Base-by-base conservation (phyloP, 2,113 vertebrate genomes). In the Tylochromis polylepis region DNA sequence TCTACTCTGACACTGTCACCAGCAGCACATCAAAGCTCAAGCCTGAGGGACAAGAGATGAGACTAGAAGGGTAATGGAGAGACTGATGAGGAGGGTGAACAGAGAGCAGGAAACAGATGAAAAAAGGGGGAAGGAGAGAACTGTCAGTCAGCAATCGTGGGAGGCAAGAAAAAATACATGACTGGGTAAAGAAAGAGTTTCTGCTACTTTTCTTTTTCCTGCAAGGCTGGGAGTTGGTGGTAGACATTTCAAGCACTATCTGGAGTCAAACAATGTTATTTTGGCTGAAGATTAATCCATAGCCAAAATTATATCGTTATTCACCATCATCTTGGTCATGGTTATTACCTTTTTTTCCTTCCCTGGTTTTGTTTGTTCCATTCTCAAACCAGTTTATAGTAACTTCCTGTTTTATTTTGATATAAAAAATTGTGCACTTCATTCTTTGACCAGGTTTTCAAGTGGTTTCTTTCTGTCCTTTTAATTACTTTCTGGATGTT, bases 21-120 rank as follows among this genome's bases (percentile, higher is more conserved):
- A 11, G 3, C 81, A 82, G n/a, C 16, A 43, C n/a, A 27, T 81
- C 80, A 89, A 80, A 84, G 82, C 41, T 38, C 11, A 34, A 46
- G 84, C 85, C 38, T 80, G 81, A 87, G 75, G 75, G 84, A 81
- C 59, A 79, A 72, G 65, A 82, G 83, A 65, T 16, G 27, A 91
- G 92, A 93, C 90, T 88, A 82, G 87, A 27, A 75, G 78, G 79
- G 81, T 93, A 87, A 91, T 91, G 84, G 87, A 88, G 75, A 79
- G 82, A 83, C 46, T 86, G 92, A 91, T 88, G 86, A 86, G 82
- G 83, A 57, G 55, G 60, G 87, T 65, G 77, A 80, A 86, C 81
- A 43, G 43, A 82, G 86, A 84, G 62, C 70, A 87, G 82, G 77
- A 81, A 38, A 34, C 16, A 88, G 84, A 91, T 85, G 57, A 59